Evolutionary conservation across 2,797 vertebrate species (phyloP).

Genomic region (Xenops minutus): DNA sequence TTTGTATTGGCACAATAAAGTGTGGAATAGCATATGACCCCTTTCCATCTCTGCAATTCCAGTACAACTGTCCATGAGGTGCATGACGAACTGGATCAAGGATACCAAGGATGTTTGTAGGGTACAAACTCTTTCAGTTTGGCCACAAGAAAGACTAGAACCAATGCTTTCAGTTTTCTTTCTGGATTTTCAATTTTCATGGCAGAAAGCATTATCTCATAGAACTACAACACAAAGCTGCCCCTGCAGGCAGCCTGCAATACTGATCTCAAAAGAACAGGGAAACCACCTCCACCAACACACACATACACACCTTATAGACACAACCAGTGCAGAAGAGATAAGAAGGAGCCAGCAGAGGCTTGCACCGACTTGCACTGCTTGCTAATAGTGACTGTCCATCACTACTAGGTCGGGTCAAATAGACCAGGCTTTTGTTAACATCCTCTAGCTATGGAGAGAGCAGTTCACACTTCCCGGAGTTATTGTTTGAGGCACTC

Average conservation of each 20-base stretch:
- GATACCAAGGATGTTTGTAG: not conserved
- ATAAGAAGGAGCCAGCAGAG: constrained; percentile 31
- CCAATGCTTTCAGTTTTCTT: not conserved
- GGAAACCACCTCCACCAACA: not conserved
- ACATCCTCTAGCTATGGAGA: constrained; percentile 2
- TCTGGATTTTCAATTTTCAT: not conserved
- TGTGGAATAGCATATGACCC: not conserved
- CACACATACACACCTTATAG: not conserved
- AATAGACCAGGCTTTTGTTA: constrained; percentile 49
- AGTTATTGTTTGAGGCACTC: constrained; percentile 60
- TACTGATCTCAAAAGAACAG: not conserved
- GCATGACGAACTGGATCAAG: not conserved
- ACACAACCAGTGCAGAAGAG: not conserved
- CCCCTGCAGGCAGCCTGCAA: not conserved
- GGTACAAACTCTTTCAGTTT: not conserved
- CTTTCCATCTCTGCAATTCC: not conserved
- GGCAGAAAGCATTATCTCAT: not conserved
- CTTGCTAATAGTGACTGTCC: not conserved
- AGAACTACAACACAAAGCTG: not conserved
- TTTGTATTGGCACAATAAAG: not conserved
- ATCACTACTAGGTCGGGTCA: not conserved
- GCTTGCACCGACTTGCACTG: constrained; percentile 14
- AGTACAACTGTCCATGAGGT: not conserved
- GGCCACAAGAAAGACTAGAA: not conserved
- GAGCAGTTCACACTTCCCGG: constrained; percentile 58